Evolutionary conservation across 2,888 invertebrate genomes (phyloP).

Genomic region (Phortica okadai): DNA sequence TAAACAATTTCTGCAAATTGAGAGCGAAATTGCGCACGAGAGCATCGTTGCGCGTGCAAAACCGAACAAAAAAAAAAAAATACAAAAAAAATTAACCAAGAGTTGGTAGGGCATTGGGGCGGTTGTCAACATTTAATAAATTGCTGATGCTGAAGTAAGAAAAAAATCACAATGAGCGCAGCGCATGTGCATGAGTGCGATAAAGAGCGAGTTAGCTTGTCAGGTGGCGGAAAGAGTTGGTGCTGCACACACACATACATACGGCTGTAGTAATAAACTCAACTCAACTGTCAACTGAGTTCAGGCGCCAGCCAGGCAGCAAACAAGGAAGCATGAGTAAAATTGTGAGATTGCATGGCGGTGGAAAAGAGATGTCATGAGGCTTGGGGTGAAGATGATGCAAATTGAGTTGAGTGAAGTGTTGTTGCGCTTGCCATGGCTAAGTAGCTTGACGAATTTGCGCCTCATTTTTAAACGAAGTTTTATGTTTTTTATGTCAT

Average conservation of each 20-base stretch:
- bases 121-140: background rate
- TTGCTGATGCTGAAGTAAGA: background rate
- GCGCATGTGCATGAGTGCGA: slow-evolving; percentile 22
- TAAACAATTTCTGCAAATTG: slow-evolving; percentile 65
- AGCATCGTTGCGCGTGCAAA: slow-evolving; percentile 33
- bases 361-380: background rate
- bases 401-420: slow-evolving; percentile 14
- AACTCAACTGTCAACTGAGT: background rate
- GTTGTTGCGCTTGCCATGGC: slow-evolving; percentile 5
- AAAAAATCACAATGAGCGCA: background rate
- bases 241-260: background rate
- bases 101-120: background rate
- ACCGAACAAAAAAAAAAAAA: slow-evolving; percentile 6
- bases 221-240: background rate
- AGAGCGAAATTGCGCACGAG: slow-evolving; percentile 46
- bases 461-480: background rate
- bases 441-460: slow-evolving; percentile 43
- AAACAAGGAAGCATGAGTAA: slow-evolving; percentile 6
- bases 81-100: background rate
- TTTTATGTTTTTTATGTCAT: no score
- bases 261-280: slow-evolving; percentile 5
- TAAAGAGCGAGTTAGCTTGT: background rate
- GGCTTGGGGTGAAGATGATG: background rate
- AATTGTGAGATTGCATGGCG: background rate
- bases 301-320: slow-evolving; percentile 8